Percentiles rank a stretch among this genome's conserved stretches.
Conservation (phyloP, 2,888 invertebrate genomes). For the Micropterix aruncella region DNA sequence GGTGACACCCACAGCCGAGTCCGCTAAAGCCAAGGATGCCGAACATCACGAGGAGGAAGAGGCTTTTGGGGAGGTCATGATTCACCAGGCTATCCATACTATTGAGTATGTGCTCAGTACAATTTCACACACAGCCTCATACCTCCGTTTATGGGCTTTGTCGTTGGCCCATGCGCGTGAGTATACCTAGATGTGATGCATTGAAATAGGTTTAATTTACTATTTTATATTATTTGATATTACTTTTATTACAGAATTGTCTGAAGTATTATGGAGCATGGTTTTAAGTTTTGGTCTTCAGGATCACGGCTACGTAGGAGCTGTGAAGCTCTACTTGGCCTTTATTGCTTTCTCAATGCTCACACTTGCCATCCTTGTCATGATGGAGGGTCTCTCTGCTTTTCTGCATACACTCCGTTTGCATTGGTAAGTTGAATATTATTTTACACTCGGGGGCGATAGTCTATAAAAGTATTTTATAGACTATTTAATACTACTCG, state of each 20-base stretch:
- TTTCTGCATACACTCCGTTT: slow-evolving; percentile 96
- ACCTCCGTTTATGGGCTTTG: slow-evolving; percentile 91
- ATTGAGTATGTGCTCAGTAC: slow-evolving; percentile 94
- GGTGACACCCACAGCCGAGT: slow-evolving; percentile 18
- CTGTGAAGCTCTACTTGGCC: slow-evolving; percentile 60
- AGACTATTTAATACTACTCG: too few species aligned
- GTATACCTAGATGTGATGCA: slow-evolving; percentile 16
- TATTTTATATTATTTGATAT: too few species aligned
- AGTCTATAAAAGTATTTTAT: too few species aligned
- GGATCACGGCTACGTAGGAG: slow-evolving; percentile 52
- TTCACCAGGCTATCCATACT: slow-evolving; percentile 91
- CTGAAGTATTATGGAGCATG: slow-evolving; percentile 90
- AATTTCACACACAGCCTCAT: slow-evolving; percentile 93
- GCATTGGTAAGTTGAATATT: slow-evolving; percentile 58
- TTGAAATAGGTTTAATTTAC: too few species aligned
- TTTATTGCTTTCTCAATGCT: slow-evolving; percentile 86
- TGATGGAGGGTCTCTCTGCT: slow-evolving; percentile 98
- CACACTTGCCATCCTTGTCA: slow-evolving; percentile 86
- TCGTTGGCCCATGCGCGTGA: slow-evolving; percentile 91
- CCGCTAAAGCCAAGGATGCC: slow-evolving; percentile 9
- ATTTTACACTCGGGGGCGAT: too few species aligned
- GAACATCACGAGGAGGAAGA: slow-evolving; percentile 39
- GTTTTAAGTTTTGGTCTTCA: slow-evolving; percentile 65
- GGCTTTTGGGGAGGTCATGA: slow-evolving; percentile 76
- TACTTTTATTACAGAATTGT: slow-evolving; percentile 42